Evolutionary conservation across 2,888 invertebrate genomes (phyloP).

Genomic region (Papilio demoleus): DNA sequence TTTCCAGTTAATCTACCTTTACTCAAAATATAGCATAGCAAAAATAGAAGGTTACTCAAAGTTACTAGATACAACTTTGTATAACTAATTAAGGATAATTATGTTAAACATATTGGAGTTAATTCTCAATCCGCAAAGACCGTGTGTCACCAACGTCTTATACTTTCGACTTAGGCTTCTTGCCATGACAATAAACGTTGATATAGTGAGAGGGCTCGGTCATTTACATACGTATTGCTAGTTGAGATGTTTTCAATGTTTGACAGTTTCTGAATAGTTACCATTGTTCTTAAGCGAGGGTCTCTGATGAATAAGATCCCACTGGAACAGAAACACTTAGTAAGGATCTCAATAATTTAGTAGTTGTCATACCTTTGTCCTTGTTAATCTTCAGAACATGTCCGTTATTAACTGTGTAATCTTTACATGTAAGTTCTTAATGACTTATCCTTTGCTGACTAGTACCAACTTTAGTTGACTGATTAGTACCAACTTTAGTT

Average conservation of each 20-base stretch:
- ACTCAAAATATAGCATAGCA: too few relatives aligned
- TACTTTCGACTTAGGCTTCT: constrained; percentile 69
- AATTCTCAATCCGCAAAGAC: constrained; percentile 34
- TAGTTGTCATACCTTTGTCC: constrained; percentile 36
- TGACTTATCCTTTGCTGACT: too few relatives aligned
- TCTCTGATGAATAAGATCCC: constrained; percentile 49
- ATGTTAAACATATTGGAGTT: too few relatives aligned
- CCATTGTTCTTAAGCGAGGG: constrained; percentile 53
- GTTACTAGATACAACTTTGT: too few relatives aligned
- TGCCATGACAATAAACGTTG: constrained; percentile 78
- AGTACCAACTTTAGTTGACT: too few relatives aligned
- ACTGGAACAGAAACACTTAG: constrained; percentile 38
- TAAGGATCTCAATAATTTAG: constrained; percentile 42
- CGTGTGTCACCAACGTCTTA: constrained; percentile 64
- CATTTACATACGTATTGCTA: constrained; percentile 76
- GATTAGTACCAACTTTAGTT: too few relatives aligned
- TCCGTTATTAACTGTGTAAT: constrained; percentile 2
- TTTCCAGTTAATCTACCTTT: too few relatives aligned
- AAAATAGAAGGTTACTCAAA: too few relatives aligned
- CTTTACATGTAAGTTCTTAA: background rate
- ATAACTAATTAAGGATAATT: too few relatives aligned
- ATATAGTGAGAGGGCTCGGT: constrained; percentile 54
- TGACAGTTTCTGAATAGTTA: constrained; percentile 72
- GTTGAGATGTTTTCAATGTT: constrained; percentile 68
- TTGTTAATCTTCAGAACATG: constrained; percentile 20